Base-by-base conservation (phyloP, 1,140 invertebrate genomes). In the Ooceraea biroi region DNA sequence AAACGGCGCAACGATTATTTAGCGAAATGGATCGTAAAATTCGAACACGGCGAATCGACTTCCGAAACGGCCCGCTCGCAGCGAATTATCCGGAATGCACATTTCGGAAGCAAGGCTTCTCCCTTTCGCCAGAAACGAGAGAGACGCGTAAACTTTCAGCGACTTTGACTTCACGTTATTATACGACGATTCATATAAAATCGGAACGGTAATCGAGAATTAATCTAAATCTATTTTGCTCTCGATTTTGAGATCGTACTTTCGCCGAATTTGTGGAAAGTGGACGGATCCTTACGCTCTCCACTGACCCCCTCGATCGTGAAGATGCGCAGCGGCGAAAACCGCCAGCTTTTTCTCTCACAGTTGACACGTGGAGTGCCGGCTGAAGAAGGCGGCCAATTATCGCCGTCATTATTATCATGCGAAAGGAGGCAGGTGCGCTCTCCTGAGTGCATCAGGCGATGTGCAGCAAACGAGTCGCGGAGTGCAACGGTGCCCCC, bases 341-440 rank as follows among this genome's bases (percentile, higher is more conserved):
- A n/a, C n/a, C n/a, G n/a, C n/a, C n/a, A n/a, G n/a, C n/a, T n/a
- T n/a, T n/a, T n/a, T n/a, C n/a, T n/a, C n/a, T n/a, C n/a, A n/a
- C n/a, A n/a, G n/a, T n/a, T n/a, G n/a, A n/a, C 76, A 69, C 76
- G 65, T 69, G 76, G 36, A 80, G 50, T 36, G 76, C 36, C 36
- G 36, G 36, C 36, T 36, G 41, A 19, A 68, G 48, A 65, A 69
- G 48, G 46, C 76, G 77, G 68, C 77, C 77, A 86, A 86, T 87
- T 86, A 83, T 85, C 71, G 46, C 69, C 41, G 58, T 36, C 77
- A 63, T 87, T 85, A 83, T 87, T 87, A 87, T 86, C 88, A 84
- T 63, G 36, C 58, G 73, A 78, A 72, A 36, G 65, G 27, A 71
- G 68, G 80, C 82, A 84, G 72, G 84, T 83, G 80, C 52, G 52